These are phyloP conservation scores for Brachionus rubens DNA, from an alignment of 1,140 invertebrate genomes.

Conservation along the genomic window DNA sequence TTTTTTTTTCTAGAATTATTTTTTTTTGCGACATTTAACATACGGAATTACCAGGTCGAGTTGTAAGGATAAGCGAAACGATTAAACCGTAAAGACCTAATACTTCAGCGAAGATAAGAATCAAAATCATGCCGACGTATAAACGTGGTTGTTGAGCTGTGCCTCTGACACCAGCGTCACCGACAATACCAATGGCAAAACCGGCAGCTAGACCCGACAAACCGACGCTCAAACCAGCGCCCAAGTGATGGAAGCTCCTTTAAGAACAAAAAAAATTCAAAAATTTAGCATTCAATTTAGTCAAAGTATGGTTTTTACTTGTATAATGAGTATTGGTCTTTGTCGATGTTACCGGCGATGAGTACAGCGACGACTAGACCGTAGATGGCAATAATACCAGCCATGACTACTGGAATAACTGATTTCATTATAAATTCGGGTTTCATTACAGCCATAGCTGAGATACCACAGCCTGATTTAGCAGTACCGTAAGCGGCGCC, in stretches of 20 bases:
- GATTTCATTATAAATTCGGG: conserved; percentile 99
- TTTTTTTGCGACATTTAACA: conserved; percentile 42
- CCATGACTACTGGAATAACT: conserved; percentile 99
- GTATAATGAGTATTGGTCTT: conserved; percentile 71
- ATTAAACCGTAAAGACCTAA: conserved; percentile 99
- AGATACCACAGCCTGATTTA: conserved; percentile 97
- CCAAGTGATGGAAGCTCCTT: conserved; percentile 95
- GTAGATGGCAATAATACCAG: conserved; percentile 99
- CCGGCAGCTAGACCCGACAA: conserved; percentile 94
- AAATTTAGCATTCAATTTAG: neutral
- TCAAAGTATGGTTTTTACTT: conserved; percentile 68
- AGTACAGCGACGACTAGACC: conserved; percentile 97
- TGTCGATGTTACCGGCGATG: conserved; percentile 77
- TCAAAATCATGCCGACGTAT: conserved; percentile 99
- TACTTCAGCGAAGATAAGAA: conserved; percentile 99
- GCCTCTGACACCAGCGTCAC: conserved; percentile 94
- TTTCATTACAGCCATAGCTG: conserved; percentile 98
- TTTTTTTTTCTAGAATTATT: neutral
- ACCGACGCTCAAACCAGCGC: conserved; percentile 91
- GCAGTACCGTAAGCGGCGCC: conserved; percentile 99
- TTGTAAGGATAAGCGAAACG: conserved; percentile 94
- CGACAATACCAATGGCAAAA: conserved; percentile 97
- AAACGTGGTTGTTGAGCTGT: conserved; percentile 91
- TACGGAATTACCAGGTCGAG: conserved; percentile 64
- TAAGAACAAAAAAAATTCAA: conserved; percentile 34